Evolutionary conservation across 2,888 invertebrate species (phyloP), one percentile per base, ranked within the genome.

Genomic region (Mythimna ferrago): DNA sequence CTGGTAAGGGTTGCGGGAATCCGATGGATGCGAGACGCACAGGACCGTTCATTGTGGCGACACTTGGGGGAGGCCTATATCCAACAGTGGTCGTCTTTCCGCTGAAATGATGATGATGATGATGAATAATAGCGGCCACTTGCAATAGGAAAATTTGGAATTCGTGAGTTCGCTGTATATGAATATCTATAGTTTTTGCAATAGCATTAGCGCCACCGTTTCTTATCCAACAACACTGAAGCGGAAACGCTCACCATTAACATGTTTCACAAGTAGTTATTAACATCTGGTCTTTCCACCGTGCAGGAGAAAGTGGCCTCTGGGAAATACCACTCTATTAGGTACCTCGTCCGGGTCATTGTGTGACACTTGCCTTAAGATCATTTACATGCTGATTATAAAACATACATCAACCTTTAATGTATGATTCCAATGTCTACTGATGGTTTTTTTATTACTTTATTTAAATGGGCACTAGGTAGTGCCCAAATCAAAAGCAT

Each of bases 271-370:
- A 53, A 63, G 41, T 19, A 7, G 19, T 19, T 19, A 58, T 71
- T 35, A 41, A 32, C 32, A 51, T 57, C 78, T 78, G 78, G 62
- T 57, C 0, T 78, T 75, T 78, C 72, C 72, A 16, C 19, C 6
- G 11, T 2, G 21, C 21, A 32, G 38, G 77, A 9, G 53, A 73
- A 73, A 73, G 44, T 35, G 9, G 53, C 35, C 35, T 6, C 19
- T 6, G 19, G 44, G 19, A 26, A 76, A 77, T 65, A 75, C 77
- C 51, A 16, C n/a, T 19, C 32, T 21, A 41, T 64, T n/a, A n/a
- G n/a, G n/a, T n/a, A 21, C 21, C 21, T 38, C 32, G 26, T 67
- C 38, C 44, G 75, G 65, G 75, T 75, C 41, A 63, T 7, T 41
- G 19, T 41, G 21, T 41, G 14, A 14, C 41, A 32, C 41, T 54